These are phyloP conservation scores for Pseudochirops cupreus DNA, from an alignment of 2,797 vertebrate species.

Conservation along the genomic window DNA sequence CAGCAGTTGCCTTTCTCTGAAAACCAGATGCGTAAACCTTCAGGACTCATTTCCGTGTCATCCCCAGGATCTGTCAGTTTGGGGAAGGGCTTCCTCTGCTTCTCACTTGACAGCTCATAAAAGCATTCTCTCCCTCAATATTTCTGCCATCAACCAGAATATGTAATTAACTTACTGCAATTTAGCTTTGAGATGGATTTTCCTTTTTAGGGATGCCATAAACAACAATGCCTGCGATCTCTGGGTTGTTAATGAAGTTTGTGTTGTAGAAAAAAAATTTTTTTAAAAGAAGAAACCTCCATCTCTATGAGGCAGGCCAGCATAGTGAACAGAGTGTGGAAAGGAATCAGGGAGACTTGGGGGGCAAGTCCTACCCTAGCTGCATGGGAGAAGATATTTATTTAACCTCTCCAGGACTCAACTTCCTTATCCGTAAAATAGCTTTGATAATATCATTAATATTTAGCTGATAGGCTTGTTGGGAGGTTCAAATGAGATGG, in stretches of 20 bases:
- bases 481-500: neutral
- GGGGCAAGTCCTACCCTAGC: neutral
- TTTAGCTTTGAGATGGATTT: slow-evolving; percentile 80
- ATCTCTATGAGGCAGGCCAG: neutral
- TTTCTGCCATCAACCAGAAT: slow-evolving; percentile 75
- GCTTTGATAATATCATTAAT: neutral
- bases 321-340: neutral
- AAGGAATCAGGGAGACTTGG: neutral
- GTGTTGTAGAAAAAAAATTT: neutral
- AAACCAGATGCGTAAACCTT: slow-evolving; percentile 40
- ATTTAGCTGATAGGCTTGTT: neutral
- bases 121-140: slow-evolving; percentile 63
- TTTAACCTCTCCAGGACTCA: neutral
- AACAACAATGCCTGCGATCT: slow-evolving; percentile 64
- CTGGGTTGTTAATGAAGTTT: slow-evolving; percentile 66
- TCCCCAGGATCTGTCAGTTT: slow-evolving; percentile 67
- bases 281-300: neutral
- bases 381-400: neutral
- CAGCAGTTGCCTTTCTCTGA: neutral
- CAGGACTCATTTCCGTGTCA: neutral
- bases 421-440: neutral
- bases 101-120: slow-evolving; percentile 62
- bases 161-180: slow-evolving; percentile 78
- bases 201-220: slow-evolving; percentile 76
- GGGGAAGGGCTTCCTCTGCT: slow-evolving; percentile 61